Evolutionary conservation across 2,888 invertebrate genomes (phyloP).

Genomic region (Dicyrtoma fusca): DNA sequence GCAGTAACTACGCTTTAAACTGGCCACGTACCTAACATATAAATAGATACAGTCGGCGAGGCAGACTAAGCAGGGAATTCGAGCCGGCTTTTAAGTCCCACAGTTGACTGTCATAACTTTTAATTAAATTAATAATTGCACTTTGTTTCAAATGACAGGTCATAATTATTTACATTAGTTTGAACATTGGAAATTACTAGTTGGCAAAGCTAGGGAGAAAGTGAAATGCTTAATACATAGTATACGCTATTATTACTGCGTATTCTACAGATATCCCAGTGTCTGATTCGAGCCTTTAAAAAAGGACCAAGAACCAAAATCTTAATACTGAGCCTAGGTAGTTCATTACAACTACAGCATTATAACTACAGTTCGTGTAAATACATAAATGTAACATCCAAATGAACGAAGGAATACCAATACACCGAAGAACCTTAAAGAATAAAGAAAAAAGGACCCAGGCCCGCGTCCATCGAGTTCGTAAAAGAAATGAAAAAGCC

Average conservation of each 20-base stretch:
- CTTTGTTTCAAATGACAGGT: conserved; percentile 7
- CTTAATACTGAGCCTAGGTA: background rate
- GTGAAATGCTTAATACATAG: too few species aligned
- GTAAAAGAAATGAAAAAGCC: background rate
- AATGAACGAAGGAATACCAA: background rate
- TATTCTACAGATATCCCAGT: too few species aligned
- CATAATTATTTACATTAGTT: conserved; percentile 19
- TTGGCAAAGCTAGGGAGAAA: background rate
- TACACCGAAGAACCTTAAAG: background rate
- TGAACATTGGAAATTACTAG: conserved; percentile 13
- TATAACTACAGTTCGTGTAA: too few species aligned
- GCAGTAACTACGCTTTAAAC: too few species aligned
- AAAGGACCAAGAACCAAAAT: too few species aligned
- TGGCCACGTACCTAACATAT: too few species aligned
- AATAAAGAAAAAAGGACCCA: background rate
- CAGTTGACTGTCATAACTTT: conserved; percentile 13
- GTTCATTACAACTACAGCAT: too few species aligned
- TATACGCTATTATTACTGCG: background rate
- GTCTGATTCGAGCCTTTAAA: too few species aligned
- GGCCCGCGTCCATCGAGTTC: background rate
- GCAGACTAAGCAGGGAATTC: too few species aligned
- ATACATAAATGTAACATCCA: too few species aligned
- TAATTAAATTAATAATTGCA: conserved; percentile 31
- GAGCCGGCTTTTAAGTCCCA: too few species aligned
- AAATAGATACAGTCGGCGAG: too few species aligned